Evolutionary conservation across 53 echinoderm and acorn worm genomes (phyloP), one percentile per base, ranked within the genome.

Genomic region (Mesocentrotus franciscanus): DNA sequence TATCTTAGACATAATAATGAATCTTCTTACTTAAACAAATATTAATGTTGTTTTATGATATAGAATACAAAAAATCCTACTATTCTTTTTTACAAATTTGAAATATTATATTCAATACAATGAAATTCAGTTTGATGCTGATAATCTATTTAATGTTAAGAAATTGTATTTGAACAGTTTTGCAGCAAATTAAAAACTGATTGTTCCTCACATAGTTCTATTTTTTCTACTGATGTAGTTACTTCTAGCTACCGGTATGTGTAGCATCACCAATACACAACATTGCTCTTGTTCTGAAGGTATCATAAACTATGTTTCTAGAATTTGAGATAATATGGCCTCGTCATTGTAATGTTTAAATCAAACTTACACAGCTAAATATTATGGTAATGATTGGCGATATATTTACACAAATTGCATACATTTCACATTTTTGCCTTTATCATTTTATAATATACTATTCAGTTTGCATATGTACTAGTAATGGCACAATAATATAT

Each of bases 401-500:
- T 74, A 74, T 74, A 42, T 79, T 9, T 35, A 79, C 35, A 81
- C 36, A 76, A 76, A 14, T 27, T 81, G 22, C 81, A 18, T 42
- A 81, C 42, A 74, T 74, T 81, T 81, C 39, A 42, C 20, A 81
- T 2, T 17, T 39, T 39, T 81, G 64, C 81, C 36, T 20, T 39
- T 81, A 39, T 17, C 78, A 32, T 33, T 78, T 39, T 32, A 42
- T 5, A 36, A 39, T 39, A 36, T 17, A 39, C 36, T 81, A 74
- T 71, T 24, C 26, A 32, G 30, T 74, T 74, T 13, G 30, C 12
- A 81, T 13, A 42, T 39, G 30, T 81, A 42, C 15, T 20, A 6
- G 22, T 81, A 18, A 81, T 81, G 81, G 81, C 81, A 81, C 79
- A 81, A 81, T 18, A 81, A 81, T 42, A 81, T 76, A 76, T 76